These are phyloP conservation scores for Erythrocercus mccallii DNA, from an alignment of 2,113 vertebrate genomes.

Conservation along the genomic window DNA sequence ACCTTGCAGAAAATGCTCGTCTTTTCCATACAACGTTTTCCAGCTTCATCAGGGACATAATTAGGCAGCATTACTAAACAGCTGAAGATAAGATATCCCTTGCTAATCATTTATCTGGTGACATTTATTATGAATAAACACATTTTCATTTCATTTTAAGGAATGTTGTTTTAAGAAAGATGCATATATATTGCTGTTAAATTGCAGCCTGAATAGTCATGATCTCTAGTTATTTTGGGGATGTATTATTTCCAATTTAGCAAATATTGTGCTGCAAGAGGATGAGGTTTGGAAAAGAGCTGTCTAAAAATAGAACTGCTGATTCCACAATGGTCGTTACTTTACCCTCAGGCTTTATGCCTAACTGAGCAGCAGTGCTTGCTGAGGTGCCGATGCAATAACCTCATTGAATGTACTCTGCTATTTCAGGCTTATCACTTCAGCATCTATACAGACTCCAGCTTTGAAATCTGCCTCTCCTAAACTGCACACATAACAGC, in stretches of 20 bases:
- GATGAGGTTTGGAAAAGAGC: not conserved
- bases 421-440: conserved; percentile 14
- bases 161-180: not conserved
- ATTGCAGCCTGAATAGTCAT: not conserved
- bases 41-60: not conserved
- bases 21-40: not conserved
- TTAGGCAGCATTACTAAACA: not conserved
- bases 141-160: not conserved
- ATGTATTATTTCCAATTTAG: conserved; percentile 1
- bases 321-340: conserved; percentile 28
- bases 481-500: not conserved
- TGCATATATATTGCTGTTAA: not conserved
- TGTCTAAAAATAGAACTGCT: conserved; percentile 64
- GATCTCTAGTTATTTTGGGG: not conserved
- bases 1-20: not conserved
- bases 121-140: not conserved
- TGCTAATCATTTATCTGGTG: not conserved
- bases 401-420: conserved; percentile 19
- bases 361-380: conserved; percentile 20
- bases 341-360: conserved; percentile 50
- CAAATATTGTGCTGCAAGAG: conserved; percentile 1
- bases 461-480: not conserved
- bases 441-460: not conserved
- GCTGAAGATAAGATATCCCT: conserved; percentile 2
- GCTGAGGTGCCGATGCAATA: conserved; percentile 31